Evolutionary conservation across 2,888 invertebrate genomes (phyloP).

Genomic region (Nymphalis polychloros): DNA sequence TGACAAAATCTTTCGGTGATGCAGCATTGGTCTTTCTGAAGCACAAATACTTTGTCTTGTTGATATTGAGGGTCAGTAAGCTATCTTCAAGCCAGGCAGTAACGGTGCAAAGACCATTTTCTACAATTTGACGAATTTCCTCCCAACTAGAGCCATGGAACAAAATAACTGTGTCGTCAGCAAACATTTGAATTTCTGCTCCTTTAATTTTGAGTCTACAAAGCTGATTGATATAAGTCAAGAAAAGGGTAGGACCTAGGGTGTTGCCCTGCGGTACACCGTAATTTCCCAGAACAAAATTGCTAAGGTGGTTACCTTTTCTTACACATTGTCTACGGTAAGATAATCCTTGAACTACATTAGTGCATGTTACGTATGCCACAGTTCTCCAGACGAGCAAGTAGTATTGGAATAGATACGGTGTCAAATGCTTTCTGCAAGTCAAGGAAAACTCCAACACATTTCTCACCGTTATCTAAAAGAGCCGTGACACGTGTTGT

Average conservation of each 20-base stretch:
- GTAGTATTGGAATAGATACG: not conserved
- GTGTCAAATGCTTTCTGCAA: not conserved
- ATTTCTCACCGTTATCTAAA: not conserved
- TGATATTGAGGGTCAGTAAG: constrained; percentile 4
- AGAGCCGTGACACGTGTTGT: not conserved
- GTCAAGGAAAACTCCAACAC: not conserved
- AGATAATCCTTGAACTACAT: constrained; percentile 2
- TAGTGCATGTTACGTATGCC: not conserved
- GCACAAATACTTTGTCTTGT: constrained; percentile 11
- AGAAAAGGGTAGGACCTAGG: not conserved
- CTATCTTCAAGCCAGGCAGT: constrained; percentile 8
- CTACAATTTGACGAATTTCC: not conserved
- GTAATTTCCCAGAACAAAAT: not conserved
- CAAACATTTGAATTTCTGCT: constrained; percentile 1
- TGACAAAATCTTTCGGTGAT: not conserved
- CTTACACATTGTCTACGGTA: not conserved
- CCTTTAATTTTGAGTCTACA: not conserved
- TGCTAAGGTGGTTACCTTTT: not conserved
- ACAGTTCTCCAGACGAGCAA: not conserved
- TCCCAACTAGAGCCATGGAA: constrained; percentile 6
- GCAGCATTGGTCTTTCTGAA: constrained; percentile 3
- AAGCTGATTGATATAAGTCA: not conserved
- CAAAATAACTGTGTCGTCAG: constrained; percentile 11
- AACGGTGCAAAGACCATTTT: not conserved
- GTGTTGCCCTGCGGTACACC: constrained; percentile 2